These are phyloP conservation scores for Empidonax traillii DNA, from an alignment of 2,113 vertebrate genomes.

Conservation along the genomic window DNA sequence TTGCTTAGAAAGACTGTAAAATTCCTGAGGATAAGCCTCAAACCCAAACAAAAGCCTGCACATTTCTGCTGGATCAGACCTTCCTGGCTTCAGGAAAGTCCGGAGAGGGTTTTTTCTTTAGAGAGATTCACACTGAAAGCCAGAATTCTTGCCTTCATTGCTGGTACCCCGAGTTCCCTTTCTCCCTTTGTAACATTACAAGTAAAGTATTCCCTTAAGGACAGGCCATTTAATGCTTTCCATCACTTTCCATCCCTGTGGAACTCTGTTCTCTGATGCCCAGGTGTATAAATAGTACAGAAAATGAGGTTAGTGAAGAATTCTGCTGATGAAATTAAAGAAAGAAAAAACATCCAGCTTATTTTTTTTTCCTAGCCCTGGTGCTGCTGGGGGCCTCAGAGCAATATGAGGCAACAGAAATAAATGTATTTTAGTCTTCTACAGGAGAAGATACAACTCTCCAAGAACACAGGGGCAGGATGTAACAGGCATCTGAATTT, in stretches of 20 bases:
- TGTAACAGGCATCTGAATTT: background rate
- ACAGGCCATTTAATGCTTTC: background rate
- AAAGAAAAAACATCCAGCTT: background rate
- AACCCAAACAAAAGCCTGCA: background rate
- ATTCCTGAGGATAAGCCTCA: background rate
- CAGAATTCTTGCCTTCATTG: background rate
- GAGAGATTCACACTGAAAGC: background rate
- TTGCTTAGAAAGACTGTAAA: background rate
- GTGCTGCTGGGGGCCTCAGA: background rate
- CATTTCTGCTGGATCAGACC: rapidly evolving
- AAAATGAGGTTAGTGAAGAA: background rate
- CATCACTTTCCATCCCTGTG: background rate
- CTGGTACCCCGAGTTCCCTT: background rate
- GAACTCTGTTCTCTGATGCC: background rate
- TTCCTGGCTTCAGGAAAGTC: background rate
- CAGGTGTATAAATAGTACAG: background rate
- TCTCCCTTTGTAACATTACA: background rate
- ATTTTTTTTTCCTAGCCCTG: background rate
- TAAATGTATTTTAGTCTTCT: background rate
- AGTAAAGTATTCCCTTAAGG: background rate
- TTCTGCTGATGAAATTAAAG: background rate
- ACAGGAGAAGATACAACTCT: rapidly evolving
- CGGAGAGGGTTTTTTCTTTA: background rate
- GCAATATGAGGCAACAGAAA: background rate
- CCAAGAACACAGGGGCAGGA: background rate